Evolutionary conservation across 2,888 invertebrate species (phyloP).

Genomic region (Dastarcus helophoroides): DNA sequence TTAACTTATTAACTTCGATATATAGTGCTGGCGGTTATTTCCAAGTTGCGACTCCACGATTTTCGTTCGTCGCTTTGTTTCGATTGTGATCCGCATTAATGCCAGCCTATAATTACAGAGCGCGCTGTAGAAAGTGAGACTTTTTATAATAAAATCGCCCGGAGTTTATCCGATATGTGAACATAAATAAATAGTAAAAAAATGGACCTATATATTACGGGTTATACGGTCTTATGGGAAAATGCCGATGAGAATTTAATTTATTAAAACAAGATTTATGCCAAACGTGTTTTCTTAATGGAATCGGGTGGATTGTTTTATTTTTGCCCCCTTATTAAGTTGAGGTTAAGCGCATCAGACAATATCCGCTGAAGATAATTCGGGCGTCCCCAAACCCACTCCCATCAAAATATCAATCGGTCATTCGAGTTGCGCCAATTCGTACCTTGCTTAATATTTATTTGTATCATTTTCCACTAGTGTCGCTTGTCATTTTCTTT

Average conservation of each 20-base stretch:
- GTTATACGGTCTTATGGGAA: constrained; percentile 24
- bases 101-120: constrained; percentile 31
- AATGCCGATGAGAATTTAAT: constrained; percentile 29
- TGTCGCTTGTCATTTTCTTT: too few species aligned
- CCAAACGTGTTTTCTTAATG: constrained; percentile 28
- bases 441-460: too few species aligned
- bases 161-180: constrained; percentile 24
- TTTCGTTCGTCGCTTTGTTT: constrained; percentile 14
- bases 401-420: too few species aligned
- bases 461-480: too few species aligned
- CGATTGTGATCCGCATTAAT: constrained; percentile 29
- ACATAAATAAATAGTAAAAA: constrained; percentile 32
- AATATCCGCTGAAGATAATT: constrained; percentile 9
- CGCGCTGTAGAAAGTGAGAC: constrained; percentile 30
- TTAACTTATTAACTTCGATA: constrained; percentile 32
- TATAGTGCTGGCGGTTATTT: constrained; percentile 19
- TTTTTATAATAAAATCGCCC: constrained; percentile 31
- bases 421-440: too few species aligned
- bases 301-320: constrained; percentile 21
- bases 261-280: constrained; percentile 32
- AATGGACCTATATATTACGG: constrained; percentile 32
- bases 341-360: constrained; percentile 9
- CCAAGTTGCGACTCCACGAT: constrained; percentile 14
- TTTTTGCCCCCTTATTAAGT: constrained; percentile 17
- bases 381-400: too few species aligned